Base-by-base conservation (phyloP, 2,797 vertebrate species). In the Kryptopterus vitreolus region DNA sequence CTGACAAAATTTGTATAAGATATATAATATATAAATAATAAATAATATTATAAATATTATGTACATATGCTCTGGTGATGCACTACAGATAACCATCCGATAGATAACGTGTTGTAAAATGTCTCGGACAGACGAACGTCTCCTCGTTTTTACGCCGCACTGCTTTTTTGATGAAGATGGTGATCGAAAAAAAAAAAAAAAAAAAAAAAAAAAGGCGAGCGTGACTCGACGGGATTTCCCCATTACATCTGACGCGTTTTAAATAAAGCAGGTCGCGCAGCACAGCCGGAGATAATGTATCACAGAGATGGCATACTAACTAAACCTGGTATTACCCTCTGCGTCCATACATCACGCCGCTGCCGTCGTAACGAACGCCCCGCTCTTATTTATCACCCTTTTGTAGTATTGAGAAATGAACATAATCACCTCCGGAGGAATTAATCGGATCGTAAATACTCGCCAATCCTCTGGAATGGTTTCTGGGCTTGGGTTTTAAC, bases 381-480 rank as follows among this genome's bases (percentile, higher is more conserved):
- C n/a, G 68, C 82, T 88, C 89, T 92, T 90, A 92, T 90, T 92
- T 91, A 92, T 91, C 89, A 88, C 88, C 88, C 89, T 79, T 89
- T 91, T 91, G 89, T 92, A 91, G 86, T 89, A 85, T 59, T 75
- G 77, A 78, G 85, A 81, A 91, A 91, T 92, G 92, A 89, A 88
- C 91, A 92, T 92, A 92, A 91, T 91, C 87, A 62, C 88, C 89
- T 88, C 85, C 87, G 35, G 76, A 85, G 80, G 87, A 91, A 92
- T 91, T 89, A 87, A 90, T 90, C 89, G 87, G 84, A 84, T 85
- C 87, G 86, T 87, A 89, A 90, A 90, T 88, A 80, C 70, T 69
- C 61, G 3, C 50, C 65, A 89, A 87, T 87, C 82, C 66, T 80
- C 85, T 85, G 53, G n/a, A 33, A 26, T 59, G 65, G 16, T 18